These are phyloP conservation scores for Melanargia galathea DNA, from an alignment of 2,888 invertebrate genomes.

Conservation along the genomic window DNA sequence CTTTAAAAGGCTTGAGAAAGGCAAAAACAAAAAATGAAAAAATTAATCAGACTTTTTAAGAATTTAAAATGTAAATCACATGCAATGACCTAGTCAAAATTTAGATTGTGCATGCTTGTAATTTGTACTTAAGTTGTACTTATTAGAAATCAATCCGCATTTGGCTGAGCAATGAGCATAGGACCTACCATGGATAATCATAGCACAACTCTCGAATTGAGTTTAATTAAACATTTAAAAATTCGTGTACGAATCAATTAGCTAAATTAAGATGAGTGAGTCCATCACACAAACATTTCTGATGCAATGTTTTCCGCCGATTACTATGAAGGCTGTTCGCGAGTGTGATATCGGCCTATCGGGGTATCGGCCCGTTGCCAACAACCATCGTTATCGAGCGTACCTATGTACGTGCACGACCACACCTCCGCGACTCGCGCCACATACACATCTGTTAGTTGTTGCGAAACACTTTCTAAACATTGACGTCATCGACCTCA, in stretches of 20 bases:
- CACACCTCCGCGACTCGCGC: slow-evolving; percentile 37
- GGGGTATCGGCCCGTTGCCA: slow-evolving; percentile 20
- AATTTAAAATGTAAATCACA: no score
- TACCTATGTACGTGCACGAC: slow-evolving; percentile 24
- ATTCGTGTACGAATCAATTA: neutral
- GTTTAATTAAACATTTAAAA: neutral
- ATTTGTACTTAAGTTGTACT: no score
- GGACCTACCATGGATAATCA: no score
- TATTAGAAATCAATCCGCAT: no score
- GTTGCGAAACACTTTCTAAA: slow-evolving; percentile 40
- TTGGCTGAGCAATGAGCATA: no score
- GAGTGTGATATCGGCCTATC: slow-evolving; percentile 5
- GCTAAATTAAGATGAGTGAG: slow-evolving; percentile 6
- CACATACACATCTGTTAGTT: slow-evolving; percentile 12
- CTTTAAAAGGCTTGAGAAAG: no score
- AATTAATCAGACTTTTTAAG: no score
- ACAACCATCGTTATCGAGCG: slow-evolving; percentile 20
- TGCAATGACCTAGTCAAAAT: no score
- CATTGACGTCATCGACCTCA: slow-evolving; percentile 36
- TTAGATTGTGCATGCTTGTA: no score
- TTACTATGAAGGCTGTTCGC: slow-evolving; percentile 17
- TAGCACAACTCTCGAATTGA: no score
- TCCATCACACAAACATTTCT: slow-evolving; percentile 13
- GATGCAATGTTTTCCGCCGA: slow-evolving; percentile 35
- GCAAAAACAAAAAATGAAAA: no score